Base-by-base conservation (phyloP, 37 sponge, comb jelly and placozoan species). In the Bolinopsis microptera region DNA sequence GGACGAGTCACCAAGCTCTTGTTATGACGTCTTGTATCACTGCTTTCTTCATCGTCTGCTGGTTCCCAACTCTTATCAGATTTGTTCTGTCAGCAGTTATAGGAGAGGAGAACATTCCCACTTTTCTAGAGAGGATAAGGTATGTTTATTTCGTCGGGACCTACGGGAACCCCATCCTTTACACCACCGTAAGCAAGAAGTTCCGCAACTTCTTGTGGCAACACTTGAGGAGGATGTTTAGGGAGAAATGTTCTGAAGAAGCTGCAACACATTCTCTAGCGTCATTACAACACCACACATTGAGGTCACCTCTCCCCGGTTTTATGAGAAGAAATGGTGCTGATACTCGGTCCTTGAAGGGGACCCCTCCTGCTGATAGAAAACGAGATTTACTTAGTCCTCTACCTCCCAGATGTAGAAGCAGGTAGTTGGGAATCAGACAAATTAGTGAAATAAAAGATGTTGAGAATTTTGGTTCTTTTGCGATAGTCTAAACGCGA, bases 41-140 rank as follows among this genome's bases (percentile, higher is more conserved):
- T 30, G 75, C 75, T 5, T 72, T 72, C 31, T 72, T 72, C 75
- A 72, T 72, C 75, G 31, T 72, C 31, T 72, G 75, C 26, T 72
- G 75, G 75, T n/a, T 28, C 18, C 75, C 75, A 3, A 72, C 75
- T 8, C 22, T 72, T 2, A 28, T 72, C 3, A 8, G 31, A 8
- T 72, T 72, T 72, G 75, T 72, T 21, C 75, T 72, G 5, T 28
- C 31, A 8, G 31, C 31, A 28, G 5, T n/a, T n/a, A 30, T n/a
- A 2, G 75, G 31, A 28, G 31, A 28, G 26, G 31, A 72, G 26
- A 28, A 72, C 31, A 30, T n/a, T 28, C 75, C 31, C 26, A 28
- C 26, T n/a, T 72, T n/a, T n/a, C 75, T 72, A 5, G 75, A 72
- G 75, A 72, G 31, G 26, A 3, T 5, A 2, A n/a, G 75, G 26